Evolutionary conservation across 2,797 vertebrate species (phyloP).

Genomic region (Holocentrus rufus): DNA sequence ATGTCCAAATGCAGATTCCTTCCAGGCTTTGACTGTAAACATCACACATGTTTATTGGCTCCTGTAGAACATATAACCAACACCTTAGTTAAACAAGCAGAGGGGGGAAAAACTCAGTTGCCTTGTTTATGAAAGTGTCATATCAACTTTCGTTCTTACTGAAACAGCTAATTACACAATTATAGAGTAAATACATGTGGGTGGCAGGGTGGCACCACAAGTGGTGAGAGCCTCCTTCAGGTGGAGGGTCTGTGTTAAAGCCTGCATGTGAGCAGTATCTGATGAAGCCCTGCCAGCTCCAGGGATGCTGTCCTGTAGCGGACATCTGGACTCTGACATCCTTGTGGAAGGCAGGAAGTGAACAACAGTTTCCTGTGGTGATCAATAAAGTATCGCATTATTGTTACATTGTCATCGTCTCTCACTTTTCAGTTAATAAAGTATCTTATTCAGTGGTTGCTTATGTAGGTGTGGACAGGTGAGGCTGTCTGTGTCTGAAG

Average conservation of each 20-base stretch:
- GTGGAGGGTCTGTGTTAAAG: not conserved
- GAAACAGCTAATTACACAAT: not conserved
- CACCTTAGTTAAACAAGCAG: not conserved
- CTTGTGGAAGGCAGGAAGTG: not conserved
- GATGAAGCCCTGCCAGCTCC: not conserved
- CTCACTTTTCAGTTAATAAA: not conserved
- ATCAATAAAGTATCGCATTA: not conserved
- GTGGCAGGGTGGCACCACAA: too few species aligned
- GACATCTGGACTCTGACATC: not conserved
- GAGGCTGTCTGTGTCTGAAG: not conserved
- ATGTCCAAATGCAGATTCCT: not conserved
- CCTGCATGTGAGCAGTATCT: not conserved
- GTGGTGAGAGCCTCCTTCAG: not conserved
- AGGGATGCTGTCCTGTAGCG: not conserved
- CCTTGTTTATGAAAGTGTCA: too few species aligned
- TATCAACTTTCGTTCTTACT: not conserved
- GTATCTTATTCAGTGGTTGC: not conserved
- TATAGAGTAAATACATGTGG: not conserved
- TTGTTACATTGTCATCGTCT: not conserved
- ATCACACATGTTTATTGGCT: not conserved
- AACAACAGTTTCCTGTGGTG: slow-evolving; percentile 4
- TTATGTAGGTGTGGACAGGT: too few species aligned
- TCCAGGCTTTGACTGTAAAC: not conserved
- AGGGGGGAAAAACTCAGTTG: too few species aligned
- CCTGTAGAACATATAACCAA: not conserved